phyloP scores from a whole-genome alignment of 2,888 invertebrate species.

The Lycophotia porphyrea region DNA sequence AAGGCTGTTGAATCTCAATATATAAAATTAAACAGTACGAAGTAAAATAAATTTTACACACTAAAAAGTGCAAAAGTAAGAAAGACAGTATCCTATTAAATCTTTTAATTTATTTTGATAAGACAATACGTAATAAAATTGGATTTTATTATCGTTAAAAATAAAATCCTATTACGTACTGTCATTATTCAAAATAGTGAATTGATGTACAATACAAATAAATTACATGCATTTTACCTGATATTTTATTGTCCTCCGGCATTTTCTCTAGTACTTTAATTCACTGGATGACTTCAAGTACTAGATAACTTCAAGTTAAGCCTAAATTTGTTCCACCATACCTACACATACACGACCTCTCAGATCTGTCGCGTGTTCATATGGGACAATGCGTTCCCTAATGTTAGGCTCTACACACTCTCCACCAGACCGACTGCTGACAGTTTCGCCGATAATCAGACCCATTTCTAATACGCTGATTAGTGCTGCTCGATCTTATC shows the following conservation, averaged over 20 bases:
- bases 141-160: not conserved
- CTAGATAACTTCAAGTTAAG: not conserved
- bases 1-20: not conserved
- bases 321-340: not conserved
- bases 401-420: slow-evolving; percentile 5
- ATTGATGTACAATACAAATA: not conserved
- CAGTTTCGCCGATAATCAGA: slow-evolving; percentile 12
- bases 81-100: not conserved
- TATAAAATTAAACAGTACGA: not conserved
- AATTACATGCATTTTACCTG: slow-evolving; percentile 3
- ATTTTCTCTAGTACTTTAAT: not conserved
- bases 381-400: not conserved
- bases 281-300: not conserved
- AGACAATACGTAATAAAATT: not conserved
- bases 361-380: not conserved
- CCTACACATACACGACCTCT: not conserved
- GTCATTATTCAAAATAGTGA: not conserved
- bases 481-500: slow-evolving; percentile 26
- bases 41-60: not conserved
- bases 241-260: not conserved
- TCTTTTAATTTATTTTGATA: not conserved
- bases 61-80: not conserved
- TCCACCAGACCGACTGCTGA: slow-evolving; percentile 5
- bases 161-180: no score
- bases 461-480: slow-evolving; percentile 19